Evolutionary conservation across 2,797 vertebrate species (phyloP), one percentile per base, ranked within the genome.

Genomic region (Scomberomorus guttatus): DNA sequence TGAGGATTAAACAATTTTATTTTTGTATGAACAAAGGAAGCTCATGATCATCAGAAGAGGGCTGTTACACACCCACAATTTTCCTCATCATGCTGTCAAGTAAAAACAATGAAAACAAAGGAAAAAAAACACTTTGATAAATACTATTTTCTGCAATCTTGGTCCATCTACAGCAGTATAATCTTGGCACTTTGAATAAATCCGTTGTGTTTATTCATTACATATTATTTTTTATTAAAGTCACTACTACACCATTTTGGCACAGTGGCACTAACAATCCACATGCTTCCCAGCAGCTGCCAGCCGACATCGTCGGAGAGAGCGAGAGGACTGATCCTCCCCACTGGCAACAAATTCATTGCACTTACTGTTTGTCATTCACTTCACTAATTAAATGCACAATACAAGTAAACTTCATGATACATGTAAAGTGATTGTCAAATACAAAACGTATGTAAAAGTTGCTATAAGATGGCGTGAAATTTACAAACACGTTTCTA

Each of bases 361-460:
- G 83, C 90, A 88, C 79, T 82, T 75, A 34, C 13, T 42, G 39
- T 42, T 20, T 64, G 42, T 88, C 78, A 56, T 51, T 87, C 73
- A 66, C 77, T 67, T 79, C 65, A 78, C 76, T 56, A 73, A 75
- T 68, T 79, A 72, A 92, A 88, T 76, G 77, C 83, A 80, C 78
- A 74, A 72, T 59, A 62, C 20, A 73, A 71, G 72, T 88, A 71
- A 76, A 89, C 65, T 58, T 69, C 22, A 59, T 85, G 80, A 72
- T 70, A 15, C 11, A 85, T 80, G 80, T 51, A 61, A 85, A 87
- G 82, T 66, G 90, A 91, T 92, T 90, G 86, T 90, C 86, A 61
- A 80, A 81, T 83, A 93, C 87, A 92, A 93, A 93, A 92, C 46
- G 32, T 72, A 82, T 88, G 89, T 72, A 91, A 90, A 93, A 92